Evolutionary conservation across 2,797 vertebrate genomes (phyloP), one percentile per base, ranked within the genome.

Genomic region (Chlorospingus flavigularis): DNA sequence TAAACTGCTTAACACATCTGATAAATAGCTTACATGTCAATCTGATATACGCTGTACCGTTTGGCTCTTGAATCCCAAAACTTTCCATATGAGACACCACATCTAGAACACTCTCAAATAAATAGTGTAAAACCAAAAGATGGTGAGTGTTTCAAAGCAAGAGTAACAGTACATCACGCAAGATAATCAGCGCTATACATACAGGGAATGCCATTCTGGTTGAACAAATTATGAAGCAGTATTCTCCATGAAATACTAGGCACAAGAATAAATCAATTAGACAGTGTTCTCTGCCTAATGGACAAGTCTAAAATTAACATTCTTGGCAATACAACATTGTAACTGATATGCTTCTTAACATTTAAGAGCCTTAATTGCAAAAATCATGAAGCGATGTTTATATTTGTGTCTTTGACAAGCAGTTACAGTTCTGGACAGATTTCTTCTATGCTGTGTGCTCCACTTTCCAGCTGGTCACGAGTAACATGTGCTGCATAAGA

Each of bases 311-410:
- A 92, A 93, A 97, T 95, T 88, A 97, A 95, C 96, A 95, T 96
- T 97, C 97, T 96, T 98, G 98, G 97, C 97, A 98, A 98, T 88
- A 97, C 92, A 95, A 94, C 91, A 95, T 96, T 95, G 95, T 96
- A 96, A 97, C 87, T 88, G 95, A 95, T 96, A 96, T 93, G 91
- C 92, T 96, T 96, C 96, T 97, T 95, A 95, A 92, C 96, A 96
- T 92, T 90, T 91, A 94, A 96, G 96, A 96, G 97, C 95, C 94
- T 96, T 88, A 97, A 93, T 87, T 88, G 95, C 96, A 90, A 96
- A 97, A 92, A 96, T 95, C 91, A 97, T 96, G 93, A 97, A 97
- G 97, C 94, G 40, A 82, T 95, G 96, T 95, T 90, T 89, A 77
- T 96, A 94, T 94, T 93, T 96, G 92, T 96, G 94, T 96, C 94